A percentile compares a stretch with the other conserved stretches of the same genome.
phyloP scores from a whole-genome alignment of 2,797 vertebrate species.

The Antennarius maculatus region DNA sequence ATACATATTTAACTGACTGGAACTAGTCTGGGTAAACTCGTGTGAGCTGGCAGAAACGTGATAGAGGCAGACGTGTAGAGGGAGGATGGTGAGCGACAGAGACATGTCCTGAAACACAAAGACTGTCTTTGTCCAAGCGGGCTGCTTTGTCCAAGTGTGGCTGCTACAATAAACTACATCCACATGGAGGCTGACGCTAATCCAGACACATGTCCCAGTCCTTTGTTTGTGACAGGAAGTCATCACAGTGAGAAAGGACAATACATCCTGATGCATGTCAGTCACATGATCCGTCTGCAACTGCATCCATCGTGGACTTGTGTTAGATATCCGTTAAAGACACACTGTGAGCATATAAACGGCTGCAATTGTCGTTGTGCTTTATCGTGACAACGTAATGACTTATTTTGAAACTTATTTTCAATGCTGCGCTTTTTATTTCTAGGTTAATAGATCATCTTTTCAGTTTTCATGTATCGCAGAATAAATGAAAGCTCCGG shows the following conservation, averaged over 20 bases:
- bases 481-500: background rate
- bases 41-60: background rate
- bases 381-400: too few relatives aligned
- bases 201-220: constrained; percentile 31
- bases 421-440: background rate
- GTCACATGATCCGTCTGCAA: constrained; percentile 17
- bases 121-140: constrained; percentile 39
- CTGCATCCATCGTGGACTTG: constrained; percentile 21
- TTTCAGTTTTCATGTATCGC: background rate
- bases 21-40: background rate
- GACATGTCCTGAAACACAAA: constrained; percentile 37
- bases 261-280: constrained; percentile 31
- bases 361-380: too few relatives aligned
- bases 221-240: constrained; percentile 52
- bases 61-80: constrained; percentile 29
- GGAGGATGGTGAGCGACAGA: constrained; percentile 32
- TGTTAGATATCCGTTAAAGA: background rate
- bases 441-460: background rate
- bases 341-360: background rate
- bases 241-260: background rate
- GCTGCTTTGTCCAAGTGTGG: too few relatives aligned
- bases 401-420: background rate
- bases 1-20: background rate
- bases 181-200: constrained; percentile 45
- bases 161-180: constrained; percentile 47